A percentile compares a stretch with the other conserved stretches of the same genome.
phyloP scores from a whole-genome alignment of 2,113 vertebrate genomes.

The Rhea americana region DNA sequence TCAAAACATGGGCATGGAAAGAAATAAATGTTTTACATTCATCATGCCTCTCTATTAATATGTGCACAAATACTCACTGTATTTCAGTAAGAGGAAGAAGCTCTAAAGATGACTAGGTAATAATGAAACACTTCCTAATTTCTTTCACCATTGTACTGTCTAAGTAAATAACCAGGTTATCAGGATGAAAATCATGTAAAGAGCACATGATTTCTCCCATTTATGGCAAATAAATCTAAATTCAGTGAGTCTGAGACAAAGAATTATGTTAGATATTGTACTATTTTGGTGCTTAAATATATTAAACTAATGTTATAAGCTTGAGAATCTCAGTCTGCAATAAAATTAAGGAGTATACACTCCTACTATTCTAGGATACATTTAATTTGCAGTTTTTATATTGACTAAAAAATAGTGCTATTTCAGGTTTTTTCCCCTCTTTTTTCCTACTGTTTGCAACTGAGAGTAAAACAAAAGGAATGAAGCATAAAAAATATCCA shows the following conservation, averaged over 20 bases:
- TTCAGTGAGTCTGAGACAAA: background rate
- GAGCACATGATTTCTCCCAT: background rate
- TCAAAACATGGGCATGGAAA: background rate
- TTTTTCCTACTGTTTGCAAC: background rate
- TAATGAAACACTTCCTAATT: background rate
- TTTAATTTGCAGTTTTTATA: background rate
- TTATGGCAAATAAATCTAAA: background rate
- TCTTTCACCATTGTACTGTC: background rate
- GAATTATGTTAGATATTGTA: background rate
- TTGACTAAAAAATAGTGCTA: background rate
- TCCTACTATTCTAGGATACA: background rate
- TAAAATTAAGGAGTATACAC: background rate
- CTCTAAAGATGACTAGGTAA: background rate
- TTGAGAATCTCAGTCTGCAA: background rate
- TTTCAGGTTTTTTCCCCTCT: background rate
- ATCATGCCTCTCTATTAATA: background rate
- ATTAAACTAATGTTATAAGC: background rate
- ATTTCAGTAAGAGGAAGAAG: background rate
- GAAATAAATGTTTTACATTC: background rate
- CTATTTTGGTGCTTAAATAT: background rate
- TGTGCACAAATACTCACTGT: background rate
- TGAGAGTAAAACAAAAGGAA: background rate
- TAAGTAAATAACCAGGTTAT: background rate
- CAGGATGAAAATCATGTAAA: background rate
- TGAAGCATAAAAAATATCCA: background rate